A percentile compares a stretch with the other conserved stretches of the same genome.
These are phyloP conservation scores for Coreoperca whiteheadi DNA, from an alignment of 2,113 vertebrate species.

Conservation along the genomic window DNA sequence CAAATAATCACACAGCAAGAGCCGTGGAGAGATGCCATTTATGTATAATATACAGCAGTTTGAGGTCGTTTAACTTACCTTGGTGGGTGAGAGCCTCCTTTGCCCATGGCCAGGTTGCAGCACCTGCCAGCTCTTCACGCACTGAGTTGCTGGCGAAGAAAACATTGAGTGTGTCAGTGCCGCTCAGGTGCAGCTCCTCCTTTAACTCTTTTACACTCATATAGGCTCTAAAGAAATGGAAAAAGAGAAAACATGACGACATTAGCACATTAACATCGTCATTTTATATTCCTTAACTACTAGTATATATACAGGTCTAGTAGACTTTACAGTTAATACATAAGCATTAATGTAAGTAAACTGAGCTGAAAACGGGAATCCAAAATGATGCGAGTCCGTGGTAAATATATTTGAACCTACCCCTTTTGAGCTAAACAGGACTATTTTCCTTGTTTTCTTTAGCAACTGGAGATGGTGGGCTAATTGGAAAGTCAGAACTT, in stretches of 20 bases:
- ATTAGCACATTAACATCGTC: neutral
- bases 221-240: constrained; percentile 86
- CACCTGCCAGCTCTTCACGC: constrained; percentile 92
- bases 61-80: constrained; percentile 58
- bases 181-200: constrained; percentile 90
- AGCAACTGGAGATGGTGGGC: neutral
- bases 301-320: too few species aligned
- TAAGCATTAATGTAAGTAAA: too few species aligned
- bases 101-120: constrained; percentile 98
- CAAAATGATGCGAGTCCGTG: too few species aligned
- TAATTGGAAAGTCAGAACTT: neutral
- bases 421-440: neutral
- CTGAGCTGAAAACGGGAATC: too few species aligned
- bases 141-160: constrained; percentile 95
- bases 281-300: neutral
- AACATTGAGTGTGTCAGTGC: constrained; percentile 92
- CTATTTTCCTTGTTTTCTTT: neutral
- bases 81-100: constrained; percentile 93
- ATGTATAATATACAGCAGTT: neutral
- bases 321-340: too few species aligned
- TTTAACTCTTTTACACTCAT: constrained; percentile 98
- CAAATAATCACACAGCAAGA: neutral
- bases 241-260: constrained; percentile 14
- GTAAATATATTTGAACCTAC: neutral
- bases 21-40: neutral